Percentiles rank a stretch among this genome's conserved stretches.
These are phyloP conservation scores for Menidia menidia DNA, from an alignment of 2,797 vertebrate species.

Conservation along the genomic window DNA sequence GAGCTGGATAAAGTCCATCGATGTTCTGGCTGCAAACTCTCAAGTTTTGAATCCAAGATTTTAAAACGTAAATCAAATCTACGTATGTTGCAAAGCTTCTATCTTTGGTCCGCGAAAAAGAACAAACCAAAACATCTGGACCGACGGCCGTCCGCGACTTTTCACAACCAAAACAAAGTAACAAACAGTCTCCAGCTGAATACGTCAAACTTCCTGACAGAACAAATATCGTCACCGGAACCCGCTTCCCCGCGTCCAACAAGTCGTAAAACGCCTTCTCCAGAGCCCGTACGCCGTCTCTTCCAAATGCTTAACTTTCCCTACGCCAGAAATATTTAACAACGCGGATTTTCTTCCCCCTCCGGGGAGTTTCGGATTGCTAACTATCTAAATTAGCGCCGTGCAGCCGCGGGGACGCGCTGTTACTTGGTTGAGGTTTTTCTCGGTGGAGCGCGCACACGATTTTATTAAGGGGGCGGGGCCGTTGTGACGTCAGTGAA, in stretches of 20 bases:
- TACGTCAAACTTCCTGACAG: constrained; percentile 82
- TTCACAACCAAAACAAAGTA: constrained; percentile 69
- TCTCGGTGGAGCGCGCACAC: constrained; percentile 55
- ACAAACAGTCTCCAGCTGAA: constrained; percentile 53
- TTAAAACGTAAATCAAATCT: not conserved
- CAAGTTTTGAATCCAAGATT: constrained; percentile 1
- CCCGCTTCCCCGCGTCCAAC: constrained; percentile 54
- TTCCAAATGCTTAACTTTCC: not conserved
- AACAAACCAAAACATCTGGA: not conserved
- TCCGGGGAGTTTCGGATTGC: constrained; percentile 33
- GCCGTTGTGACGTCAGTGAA: constrained; percentile 60
- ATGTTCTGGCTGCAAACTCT: constrained; percentile 18
- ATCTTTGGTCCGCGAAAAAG: not conserved
- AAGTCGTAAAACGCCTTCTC: constrained; percentile 32
- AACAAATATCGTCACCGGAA: constrained; percentile 75
- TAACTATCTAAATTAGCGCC: constrained; percentile 56
- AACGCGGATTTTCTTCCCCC: constrained; percentile 24
- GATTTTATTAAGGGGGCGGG: constrained; percentile 50
- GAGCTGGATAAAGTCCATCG: constrained; percentile 14
- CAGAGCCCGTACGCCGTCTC: not conserved
- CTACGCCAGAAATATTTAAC: not conserved
- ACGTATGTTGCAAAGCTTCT: not conserved
- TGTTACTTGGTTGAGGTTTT: constrained; percentile 64
- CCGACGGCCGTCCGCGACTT: constrained; percentile 17
- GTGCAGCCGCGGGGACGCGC: constrained; percentile 73